Percentiles rank a stretch among this genome's conserved stretches.
phyloP scores from a whole-genome alignment of 1,140 invertebrate genomes.

The Caenorhabditis elegans region DNA sequence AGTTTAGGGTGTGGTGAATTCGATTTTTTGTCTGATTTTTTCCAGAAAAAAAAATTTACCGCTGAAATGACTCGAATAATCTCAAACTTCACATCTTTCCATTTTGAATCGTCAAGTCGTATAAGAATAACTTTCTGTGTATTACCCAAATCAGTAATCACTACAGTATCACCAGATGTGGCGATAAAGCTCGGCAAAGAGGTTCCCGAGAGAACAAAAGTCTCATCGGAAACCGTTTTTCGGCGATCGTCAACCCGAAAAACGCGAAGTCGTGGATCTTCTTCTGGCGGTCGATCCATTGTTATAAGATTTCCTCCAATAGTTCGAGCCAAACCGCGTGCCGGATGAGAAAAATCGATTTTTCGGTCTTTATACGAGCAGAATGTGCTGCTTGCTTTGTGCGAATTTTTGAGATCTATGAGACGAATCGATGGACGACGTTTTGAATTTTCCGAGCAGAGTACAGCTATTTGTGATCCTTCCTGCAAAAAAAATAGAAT shows the following conservation, averaged over 20 bases:
- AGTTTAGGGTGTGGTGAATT: no score
- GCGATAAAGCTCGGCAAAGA: neutral
- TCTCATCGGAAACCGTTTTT: neutral
- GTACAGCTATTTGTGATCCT: neutral
- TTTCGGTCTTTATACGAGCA: neutral
- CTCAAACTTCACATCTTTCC: neutral
- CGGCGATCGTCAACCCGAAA: no score
- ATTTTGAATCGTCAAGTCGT: neutral
- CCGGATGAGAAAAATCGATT: neutral
- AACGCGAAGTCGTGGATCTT: no score
- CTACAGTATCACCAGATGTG: neutral
- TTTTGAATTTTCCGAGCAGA: neutral
- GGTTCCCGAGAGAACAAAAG: neutral
- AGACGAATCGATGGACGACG: neutral
- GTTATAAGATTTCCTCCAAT: conserved; percentile 1
- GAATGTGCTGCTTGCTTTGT: neutral
- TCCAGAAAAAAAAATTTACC: no score
- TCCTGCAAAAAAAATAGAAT: neutral
- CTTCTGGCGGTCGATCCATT: neutral
- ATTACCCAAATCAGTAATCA: neutral
- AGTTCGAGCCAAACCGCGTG: neutral
- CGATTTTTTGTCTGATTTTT: no score
- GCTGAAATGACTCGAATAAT: neutral
- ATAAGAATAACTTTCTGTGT: neutral
- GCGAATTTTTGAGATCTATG: neutral